These are phyloP conservation scores for Bostrychus sinensis DNA, from an alignment of 2,113 vertebrate genomes.

Conservation along the genomic window DNA sequence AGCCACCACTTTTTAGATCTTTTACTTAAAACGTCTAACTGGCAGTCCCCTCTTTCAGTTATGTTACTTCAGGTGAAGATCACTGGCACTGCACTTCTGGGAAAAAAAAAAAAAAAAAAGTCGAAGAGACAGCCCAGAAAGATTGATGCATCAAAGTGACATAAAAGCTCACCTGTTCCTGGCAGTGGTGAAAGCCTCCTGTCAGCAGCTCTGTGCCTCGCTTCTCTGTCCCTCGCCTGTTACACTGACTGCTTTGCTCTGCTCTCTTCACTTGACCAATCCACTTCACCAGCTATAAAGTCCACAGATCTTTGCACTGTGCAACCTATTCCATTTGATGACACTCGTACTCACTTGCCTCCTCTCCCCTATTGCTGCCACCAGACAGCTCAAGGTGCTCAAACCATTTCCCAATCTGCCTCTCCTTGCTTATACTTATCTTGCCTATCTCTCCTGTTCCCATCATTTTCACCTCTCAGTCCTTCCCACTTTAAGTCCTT, in stretches of 20 bases:
- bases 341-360: slow-evolving; percentile 48
- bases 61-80: slow-evolving; percentile 35
- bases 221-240: slow-evolving; percentile 31
- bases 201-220: slow-evolving; percentile 32
- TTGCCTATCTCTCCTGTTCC: slow-evolving; percentile 45
- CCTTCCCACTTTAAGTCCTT: slow-evolving; percentile 57
- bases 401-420: slow-evolving; percentile 55
- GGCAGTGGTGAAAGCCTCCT: slow-evolving; percentile 43
- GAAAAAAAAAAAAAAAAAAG: slow-evolving; percentile 19
- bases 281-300: slow-evolving; percentile 56
- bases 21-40: slow-evolving; percentile 8
- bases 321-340: slow-evolving; percentile 50
- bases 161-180: slow-evolving; percentile 55
- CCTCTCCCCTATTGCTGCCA: slow-evolving; percentile 34
- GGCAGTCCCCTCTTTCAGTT: slow-evolving; percentile 16
- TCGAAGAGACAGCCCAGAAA: slow-evolving; percentile 25
- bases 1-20: slow-evolving; percentile 38
- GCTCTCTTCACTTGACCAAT: slow-evolving; percentile 70
- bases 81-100: slow-evolving; percentile 29
- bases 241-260: slow-evolving; percentile 43
- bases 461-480: slow-evolving; percentile 59
- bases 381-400: slow-evolving; percentile 63
- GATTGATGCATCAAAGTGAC: slow-evolving; percentile 27
- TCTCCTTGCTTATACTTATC: slow-evolving; percentile 53
- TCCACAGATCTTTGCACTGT: slow-evolving; percentile 45